These are phyloP conservation scores for Hemiprocne comata DNA, from an alignment of 2,113 vertebrate genomes.

Conservation along the genomic window DNA sequence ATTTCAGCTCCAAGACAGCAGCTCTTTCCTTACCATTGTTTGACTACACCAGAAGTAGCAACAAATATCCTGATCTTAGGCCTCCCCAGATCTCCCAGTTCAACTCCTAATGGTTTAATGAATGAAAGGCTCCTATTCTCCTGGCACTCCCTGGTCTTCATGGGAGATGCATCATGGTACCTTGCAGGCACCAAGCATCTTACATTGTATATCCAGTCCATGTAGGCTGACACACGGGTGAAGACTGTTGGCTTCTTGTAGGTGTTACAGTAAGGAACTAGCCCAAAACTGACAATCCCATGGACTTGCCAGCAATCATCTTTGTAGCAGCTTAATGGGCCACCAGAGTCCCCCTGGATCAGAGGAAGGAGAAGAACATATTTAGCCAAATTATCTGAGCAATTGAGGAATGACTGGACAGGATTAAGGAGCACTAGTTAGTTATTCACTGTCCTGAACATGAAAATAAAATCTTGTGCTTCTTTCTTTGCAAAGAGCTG, in stretches of 20 bases:
- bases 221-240: slow-evolving; percentile 53
- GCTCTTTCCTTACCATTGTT: background rate
- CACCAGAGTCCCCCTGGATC: background rate
- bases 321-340: background rate
- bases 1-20: background rate
- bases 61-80: background rate
- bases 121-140: background rate
- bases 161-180: background rate
- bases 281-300: background rate
- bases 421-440: background rate
- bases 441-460: background rate
- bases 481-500: background rate
- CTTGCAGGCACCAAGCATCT: background rate
- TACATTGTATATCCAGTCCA: slow-evolving; percentile 68
- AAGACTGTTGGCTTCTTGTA: slow-evolving; percentile 9
- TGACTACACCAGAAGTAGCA: background rate
- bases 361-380: background rate
- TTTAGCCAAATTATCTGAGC: background rate
- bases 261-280: background rate
- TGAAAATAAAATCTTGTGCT: background rate
- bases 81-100: background rate
- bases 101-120: background rate
- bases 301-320: background rate
- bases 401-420: background rate
- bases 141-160: background rate